phyloP scores from a whole-genome alignment of 2,797 vertebrate species.

The Oryzias sinensis region DNA sequence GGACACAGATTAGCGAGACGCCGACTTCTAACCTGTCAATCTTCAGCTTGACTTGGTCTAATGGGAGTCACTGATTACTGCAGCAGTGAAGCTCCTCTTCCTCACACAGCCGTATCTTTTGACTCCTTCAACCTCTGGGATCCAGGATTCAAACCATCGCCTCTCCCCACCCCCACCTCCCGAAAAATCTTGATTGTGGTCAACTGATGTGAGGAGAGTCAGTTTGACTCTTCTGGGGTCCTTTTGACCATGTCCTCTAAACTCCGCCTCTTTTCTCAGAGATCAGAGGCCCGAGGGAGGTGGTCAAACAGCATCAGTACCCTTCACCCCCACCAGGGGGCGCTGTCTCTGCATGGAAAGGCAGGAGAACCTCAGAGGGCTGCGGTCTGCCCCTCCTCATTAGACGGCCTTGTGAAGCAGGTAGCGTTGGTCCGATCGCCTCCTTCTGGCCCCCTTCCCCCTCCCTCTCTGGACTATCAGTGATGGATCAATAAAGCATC shows the following conservation, averaged over 20 bases:
- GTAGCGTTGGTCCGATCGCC: slow-evolving; percentile 28
- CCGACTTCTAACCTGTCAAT: slow-evolving; percentile 31
- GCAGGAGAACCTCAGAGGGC: neutral
- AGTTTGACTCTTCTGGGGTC: slow-evolving; percentile 12
- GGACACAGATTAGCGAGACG: slow-evolving; percentile 7
- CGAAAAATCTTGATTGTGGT: slow-evolving; percentile 23
- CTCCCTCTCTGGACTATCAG: slow-evolving; percentile 44
- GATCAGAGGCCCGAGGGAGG: neutral
- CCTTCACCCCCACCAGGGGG: slow-evolving; percentile 67
- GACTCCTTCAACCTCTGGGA: slow-evolving; percentile 31
- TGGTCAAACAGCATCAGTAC: no score
- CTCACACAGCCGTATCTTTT: slow-evolving; percentile 45
- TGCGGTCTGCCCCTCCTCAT: slow-evolving; percentile 2
- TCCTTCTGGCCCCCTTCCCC: neutral
- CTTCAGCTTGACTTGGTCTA: slow-evolving; percentile 26
- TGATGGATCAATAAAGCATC: slow-evolving; percentile 63
- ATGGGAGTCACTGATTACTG: slow-evolving; percentile 27
- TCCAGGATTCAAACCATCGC: slow-evolving; percentile 12
- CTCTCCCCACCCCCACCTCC: no score
- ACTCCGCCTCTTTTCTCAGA: slow-evolving; percentile 28
- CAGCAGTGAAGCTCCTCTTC: slow-evolving; percentile 50
- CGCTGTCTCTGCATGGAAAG: slow-evolving; percentile 34
- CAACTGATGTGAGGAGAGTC: slow-evolving; percentile 56
- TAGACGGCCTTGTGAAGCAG: slow-evolving; percentile 22
- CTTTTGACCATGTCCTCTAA: slow-evolving; percentile 27